Conservation (phyloP, 2,888 invertebrate genomes). For the Conops quadrifasciatus region DNA sequence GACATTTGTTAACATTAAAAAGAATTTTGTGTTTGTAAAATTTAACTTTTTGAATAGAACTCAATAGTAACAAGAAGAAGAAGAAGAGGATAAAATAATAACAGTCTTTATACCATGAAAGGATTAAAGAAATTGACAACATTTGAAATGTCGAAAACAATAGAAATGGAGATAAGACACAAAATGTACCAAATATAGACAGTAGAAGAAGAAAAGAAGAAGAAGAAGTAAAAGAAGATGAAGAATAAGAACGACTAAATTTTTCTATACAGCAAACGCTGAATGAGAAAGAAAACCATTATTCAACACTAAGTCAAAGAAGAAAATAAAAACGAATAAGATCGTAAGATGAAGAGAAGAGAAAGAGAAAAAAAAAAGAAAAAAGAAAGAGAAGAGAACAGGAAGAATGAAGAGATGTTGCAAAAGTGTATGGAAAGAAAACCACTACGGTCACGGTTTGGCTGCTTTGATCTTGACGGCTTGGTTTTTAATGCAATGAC, state of each 20-base stretch:
- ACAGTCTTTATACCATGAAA: background rate
- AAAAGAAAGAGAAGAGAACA: background rate
- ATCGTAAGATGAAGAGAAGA: background rate
- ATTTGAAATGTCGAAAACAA: background rate
- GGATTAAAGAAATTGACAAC: conserved; percentile 4
- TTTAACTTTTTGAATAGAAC: too few relatives aligned
- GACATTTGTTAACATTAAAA: too few relatives aligned
- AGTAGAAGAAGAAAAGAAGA: background rate
- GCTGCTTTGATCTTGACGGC: background rate
- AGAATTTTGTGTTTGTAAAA: too few relatives aligned
- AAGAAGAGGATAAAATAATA: background rate
- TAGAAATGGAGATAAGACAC: background rate
- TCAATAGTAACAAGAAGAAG: too few relatives aligned
- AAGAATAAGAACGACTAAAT: too few relatives aligned
- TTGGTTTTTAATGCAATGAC: background rate
- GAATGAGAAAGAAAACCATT: background rate
- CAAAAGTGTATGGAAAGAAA: background rate
- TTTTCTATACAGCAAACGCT: too few relatives aligned
- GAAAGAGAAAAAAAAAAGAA: background rate
- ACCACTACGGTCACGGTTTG: too few relatives aligned
- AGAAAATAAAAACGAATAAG: background rate
- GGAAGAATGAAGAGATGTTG: background rate
- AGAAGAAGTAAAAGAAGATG: background rate
- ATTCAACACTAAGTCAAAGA: background rate
- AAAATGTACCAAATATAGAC: background rate